A percentile compares a stretch with the other conserved stretches of the same genome.
Conservation (phyloP, 2,113 vertebrate genomes). For the Speoplatyrhinus poulsoni region DNA sequence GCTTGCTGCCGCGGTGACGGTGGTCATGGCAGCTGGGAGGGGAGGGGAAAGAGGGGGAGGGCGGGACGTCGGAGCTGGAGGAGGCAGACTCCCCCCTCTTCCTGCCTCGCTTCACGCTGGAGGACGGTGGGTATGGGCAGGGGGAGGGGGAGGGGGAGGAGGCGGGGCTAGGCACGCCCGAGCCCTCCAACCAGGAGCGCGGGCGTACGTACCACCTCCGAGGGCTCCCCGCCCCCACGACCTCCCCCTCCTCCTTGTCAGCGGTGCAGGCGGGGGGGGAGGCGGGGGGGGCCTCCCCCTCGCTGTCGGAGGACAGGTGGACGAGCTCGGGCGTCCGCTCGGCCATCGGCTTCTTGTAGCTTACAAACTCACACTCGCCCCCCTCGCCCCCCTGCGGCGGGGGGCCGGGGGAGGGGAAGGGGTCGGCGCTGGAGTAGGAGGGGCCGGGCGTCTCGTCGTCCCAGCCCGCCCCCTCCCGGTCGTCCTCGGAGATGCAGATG, state of each 20-base stretch:
- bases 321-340: constrained; percentile 92
- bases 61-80: constrained; percentile 27
- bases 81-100: constrained; percentile 26
- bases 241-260: background rate
- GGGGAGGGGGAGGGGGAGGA: too few species aligned
- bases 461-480: constrained; percentile 80
- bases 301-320: constrained; percentile 88
- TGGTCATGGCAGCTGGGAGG: background rate
- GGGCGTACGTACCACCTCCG: constrained; percentile 2
- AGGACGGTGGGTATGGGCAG: background rate
- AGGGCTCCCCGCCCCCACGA: background rate
- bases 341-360: constrained; percentile 89
- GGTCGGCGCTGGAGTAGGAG: constrained; percentile 83
- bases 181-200: constrained; percentile 25
- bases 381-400: constrained; percentile 15
- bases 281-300: constrained; percentile 60
- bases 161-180: background rate
- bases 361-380: constrained; percentile 89
- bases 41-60: constrained; percentile 20
- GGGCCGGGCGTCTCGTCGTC: constrained; percentile 92
- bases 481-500: constrained; percentile 89
- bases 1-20: constrained; percentile 52
- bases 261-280: constrained; percentile 1
- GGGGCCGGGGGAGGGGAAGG: constrained; percentile 57
- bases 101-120: background rate